Percentiles rank a stretch among this genome's conserved stretches.
Conservation (phyloP, 2,113 vertebrate genomes). For the Prunella fulvescens region DNA sequence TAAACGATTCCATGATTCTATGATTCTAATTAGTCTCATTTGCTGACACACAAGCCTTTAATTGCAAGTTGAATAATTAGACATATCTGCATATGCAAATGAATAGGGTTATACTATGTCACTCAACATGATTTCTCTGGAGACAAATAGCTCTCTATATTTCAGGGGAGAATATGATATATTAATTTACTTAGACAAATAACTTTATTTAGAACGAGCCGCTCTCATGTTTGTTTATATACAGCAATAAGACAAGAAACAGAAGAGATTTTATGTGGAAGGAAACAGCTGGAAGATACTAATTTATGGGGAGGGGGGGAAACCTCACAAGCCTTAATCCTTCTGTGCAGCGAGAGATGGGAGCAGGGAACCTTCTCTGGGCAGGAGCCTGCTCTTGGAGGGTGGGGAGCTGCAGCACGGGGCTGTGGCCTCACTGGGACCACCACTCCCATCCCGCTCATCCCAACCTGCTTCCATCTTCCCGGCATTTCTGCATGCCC, state of each 20-base stretch:
- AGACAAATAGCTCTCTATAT: slow-evolving; percentile 67
- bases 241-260: slow-evolving; percentile 17
- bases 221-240: slow-evolving; percentile 54
- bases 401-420: background rate
- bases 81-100: slow-evolving; percentile 80
- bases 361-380: background rate
- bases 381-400: background rate
- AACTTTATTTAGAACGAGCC: slow-evolving; percentile 62
- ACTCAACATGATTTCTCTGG: slow-evolving; percentile 69
- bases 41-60: slow-evolving; percentile 79
- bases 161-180: slow-evolving; percentile 62
- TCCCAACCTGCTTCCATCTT: background rate
- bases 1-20: slow-evolving; percentile 4
- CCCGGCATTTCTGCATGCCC: background rate
- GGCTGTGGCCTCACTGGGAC: background rate
- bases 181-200: slow-evolving; percentile 66
- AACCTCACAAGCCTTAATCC: background rate
- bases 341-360: background rate
- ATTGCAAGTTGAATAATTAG: slow-evolving; percentile 76
- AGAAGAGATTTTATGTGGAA: background rate
- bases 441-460: background rate
- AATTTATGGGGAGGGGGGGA: background rate
- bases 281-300: slow-evolving; percentile 23
- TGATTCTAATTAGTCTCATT: slow-evolving; percentile 78
- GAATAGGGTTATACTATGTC: slow-evolving; percentile 53